Conservation (phyloP, 2,888 invertebrate genomes). For the Eupithecia abbreviata region DNA sequence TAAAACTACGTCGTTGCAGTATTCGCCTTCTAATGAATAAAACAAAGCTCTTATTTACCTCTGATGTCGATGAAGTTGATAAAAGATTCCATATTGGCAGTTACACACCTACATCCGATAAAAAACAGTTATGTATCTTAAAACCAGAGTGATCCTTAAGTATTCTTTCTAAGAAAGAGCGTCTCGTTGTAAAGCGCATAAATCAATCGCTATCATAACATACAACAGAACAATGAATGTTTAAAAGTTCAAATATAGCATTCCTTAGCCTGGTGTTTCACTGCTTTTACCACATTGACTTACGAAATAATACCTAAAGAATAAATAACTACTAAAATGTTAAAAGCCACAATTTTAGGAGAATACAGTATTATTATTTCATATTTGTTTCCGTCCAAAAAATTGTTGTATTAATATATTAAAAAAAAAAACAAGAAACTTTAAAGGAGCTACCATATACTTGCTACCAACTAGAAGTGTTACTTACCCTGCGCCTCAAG, state of each 20-base stretch:
- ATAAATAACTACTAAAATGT: background rate
- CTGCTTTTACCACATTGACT: background rate
- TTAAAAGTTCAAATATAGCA: background rate
- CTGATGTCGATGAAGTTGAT: background rate
- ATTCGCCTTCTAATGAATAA: background rate
- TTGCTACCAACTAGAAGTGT: background rate
- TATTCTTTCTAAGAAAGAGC: conserved; percentile 4
- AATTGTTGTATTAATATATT: too few relatives aligned
- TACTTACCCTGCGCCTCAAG: conserved; percentile 93
- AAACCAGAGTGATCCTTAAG: background rate
- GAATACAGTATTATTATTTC: background rate
- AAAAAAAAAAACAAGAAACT: background rate
- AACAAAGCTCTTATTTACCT: background rate
- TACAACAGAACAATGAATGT: background rate
- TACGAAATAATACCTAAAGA: background rate
- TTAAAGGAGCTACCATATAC: background rate
- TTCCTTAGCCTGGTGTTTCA: background rate
- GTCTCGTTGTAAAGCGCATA: background rate
- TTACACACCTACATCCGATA: background rate
- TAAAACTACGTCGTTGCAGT: background rate
- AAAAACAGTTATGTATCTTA: background rate
- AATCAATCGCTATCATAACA: background rate
- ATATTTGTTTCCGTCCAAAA: too few relatives aligned
- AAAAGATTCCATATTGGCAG: background rate
- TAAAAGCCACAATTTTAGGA: background rate